Evolutionary conservation across 1,140 invertebrate genomes (phyloP).

Genomic region (Apis cerana): DNA sequence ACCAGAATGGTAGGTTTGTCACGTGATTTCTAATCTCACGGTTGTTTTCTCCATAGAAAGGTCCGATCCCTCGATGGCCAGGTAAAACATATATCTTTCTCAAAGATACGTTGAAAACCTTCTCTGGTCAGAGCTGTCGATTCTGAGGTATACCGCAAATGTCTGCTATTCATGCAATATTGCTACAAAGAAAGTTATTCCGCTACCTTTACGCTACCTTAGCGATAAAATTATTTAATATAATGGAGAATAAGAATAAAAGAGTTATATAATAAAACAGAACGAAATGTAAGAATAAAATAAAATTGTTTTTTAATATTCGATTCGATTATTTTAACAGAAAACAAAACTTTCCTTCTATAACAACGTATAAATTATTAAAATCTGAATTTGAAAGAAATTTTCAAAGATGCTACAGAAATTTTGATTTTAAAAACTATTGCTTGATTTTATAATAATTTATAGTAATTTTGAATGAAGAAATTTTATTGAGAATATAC

Average conservation of each 20-base stretch:
- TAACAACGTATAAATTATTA: too few species aligned
- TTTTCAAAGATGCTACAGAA: too few species aligned
- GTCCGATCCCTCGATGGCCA: conserved; percentile 10
- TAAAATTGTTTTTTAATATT: background rate
- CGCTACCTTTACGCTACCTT: background rate
- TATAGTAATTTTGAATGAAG: too few species aligned
- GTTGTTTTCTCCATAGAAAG: conserved; percentile 22
- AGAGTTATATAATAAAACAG: background rate
- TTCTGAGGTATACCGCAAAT: conserved; percentile 30
- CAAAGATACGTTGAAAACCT: conserved; percentile 30
- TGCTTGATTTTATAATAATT: too few species aligned
- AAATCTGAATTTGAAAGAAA: too few species aligned
- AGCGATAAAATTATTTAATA: background rate
- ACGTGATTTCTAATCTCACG: conserved; percentile 36
- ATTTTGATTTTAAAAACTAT: too few species aligned
- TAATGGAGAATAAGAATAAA: too few species aligned
- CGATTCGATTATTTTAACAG: too few species aligned
- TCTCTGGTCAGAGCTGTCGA: background rate
- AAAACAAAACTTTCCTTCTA: too few species aligned
- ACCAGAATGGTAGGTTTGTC: background rate
- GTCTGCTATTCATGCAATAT: background rate
- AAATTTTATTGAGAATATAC: too few species aligned
- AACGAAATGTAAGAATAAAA: background rate
- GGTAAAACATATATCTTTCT: conserved; percentile 24
- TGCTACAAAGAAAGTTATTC: background rate